Percentiles rank a stretch among this genome's conserved stretches.
Evolutionary conservation across 2,113 vertebrate species (phyloP).

Genomic region (Struthio camelus): DNA sequence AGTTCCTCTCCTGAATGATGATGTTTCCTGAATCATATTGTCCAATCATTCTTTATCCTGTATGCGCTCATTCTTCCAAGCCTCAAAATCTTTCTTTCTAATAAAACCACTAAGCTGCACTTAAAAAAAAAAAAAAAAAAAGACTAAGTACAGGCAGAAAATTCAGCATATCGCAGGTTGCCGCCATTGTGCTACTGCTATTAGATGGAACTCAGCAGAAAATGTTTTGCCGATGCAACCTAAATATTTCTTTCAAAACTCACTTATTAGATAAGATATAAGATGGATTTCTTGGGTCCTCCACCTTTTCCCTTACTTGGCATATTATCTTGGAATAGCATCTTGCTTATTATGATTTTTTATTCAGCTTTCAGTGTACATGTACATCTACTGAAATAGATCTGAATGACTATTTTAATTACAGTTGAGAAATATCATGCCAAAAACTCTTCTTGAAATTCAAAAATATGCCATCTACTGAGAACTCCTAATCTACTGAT

Average conservation of each 20-base stretch:
- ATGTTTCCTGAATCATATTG: background rate
- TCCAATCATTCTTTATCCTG: background rate
- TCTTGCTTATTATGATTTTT: background rate
- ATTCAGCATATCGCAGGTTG: background rate
- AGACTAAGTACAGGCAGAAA: background rate
- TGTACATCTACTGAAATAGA: background rate
- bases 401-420: conserved; percentile 22
- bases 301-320: background rate
- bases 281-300: background rate
- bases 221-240: background rate
- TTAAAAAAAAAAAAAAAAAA: background rate
- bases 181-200: background rate
- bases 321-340: background rate
- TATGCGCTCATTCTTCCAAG: background rate
- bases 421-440: background rate
- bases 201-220: background rate
- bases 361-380: background rate
- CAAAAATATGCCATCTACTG: background rate
- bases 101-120: background rate
- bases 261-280: background rate
- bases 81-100: background rate
- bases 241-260: background rate
- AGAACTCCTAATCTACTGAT: background rate
- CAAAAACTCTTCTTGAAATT: background rate
- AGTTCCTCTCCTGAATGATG: background rate